Base-by-base conservation (phyloP, 2,888 invertebrate genomes). In the Aphidoletes aphidimyza region DNA sequence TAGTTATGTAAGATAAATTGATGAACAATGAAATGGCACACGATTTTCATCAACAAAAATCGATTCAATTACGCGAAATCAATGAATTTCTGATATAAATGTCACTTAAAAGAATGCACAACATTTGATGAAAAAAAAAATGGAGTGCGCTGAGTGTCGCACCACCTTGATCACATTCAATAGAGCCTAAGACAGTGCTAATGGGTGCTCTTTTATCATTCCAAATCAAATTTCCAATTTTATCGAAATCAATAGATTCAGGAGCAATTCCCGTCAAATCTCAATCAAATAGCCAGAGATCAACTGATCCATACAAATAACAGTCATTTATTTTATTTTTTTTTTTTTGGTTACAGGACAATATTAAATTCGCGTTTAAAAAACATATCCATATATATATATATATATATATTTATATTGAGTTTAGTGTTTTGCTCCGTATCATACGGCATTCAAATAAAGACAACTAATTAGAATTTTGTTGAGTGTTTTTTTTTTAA, bases 401-500 rank as follows among this genome's bases (percentile, higher is more conserved):
- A 42, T 42, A 42, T 42, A 42, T 42, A 14, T 34, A 81, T 81
- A 37, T 81, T 37, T 81, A 81, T 37, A 81, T 81, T 36, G 19
- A 81, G 37, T 37, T 81, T 81, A 81, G 37, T 81, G 81, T 81
- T 37, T 81, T 81, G 37, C 37, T 37, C 81, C 81, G 81, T 81
- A 81, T 37, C n/a, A n/a, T 81, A 81, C 81, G 81, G 81, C n/a
- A 69, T 26, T 69, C 34, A 22, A 81, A 81, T 81, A 81, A 81
- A 81, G 81, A 81, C 36, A 36, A 6, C 8, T 81, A 37, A 81
- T 81, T 37, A n/a, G 19, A 81, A 37, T n/a, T n/a, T n/a, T n/a
- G n/a, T n/a, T 0, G 8, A 37, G 30, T 30, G 5, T 36, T 81
- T 81, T 19, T 78, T 78, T 36, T n/a, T n/a, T n/a, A n/a, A 9